phyloP scores from a whole-genome alignment of 2,113 vertebrate species.

The Gobio gobio region DNA sequence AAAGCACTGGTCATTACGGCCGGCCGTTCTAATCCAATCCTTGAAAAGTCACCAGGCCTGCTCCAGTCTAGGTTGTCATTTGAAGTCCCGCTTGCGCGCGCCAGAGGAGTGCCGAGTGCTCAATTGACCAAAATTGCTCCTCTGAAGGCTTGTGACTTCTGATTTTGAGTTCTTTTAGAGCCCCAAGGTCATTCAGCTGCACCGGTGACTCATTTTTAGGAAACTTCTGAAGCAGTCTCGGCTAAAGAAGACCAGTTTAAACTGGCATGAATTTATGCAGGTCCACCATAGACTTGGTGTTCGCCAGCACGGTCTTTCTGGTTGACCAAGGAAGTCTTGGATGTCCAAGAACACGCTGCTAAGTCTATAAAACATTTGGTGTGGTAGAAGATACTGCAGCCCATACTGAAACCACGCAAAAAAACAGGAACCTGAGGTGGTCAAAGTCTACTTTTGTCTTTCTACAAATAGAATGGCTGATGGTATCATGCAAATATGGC shows the following conservation, averaged over 20 bases:
- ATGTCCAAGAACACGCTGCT: not conserved
- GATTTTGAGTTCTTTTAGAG: slow-evolving; percentile 26
- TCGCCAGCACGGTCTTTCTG: not conserved
- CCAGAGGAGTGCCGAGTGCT: slow-evolving; percentile 47
- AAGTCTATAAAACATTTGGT: not conserved
- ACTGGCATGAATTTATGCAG: not conserved
- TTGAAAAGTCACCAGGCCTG: slow-evolving; percentile 20
- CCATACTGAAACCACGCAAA: not conserved
- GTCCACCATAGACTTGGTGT: not conserved
- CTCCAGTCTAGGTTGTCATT: slow-evolving; percentile 39
- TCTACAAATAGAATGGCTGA: slow-evolving; percentile 65
- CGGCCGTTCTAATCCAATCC: slow-evolving; percentile 49
- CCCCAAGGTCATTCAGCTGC: slow-evolving; percentile 15
- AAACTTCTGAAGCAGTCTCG: not conserved
- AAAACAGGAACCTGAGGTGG: slow-evolving; percentile 60
- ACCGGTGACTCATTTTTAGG: not conserved
- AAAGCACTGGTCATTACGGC: slow-evolving; percentile 58
- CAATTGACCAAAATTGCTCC: slow-evolving; percentile 40
- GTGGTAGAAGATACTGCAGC: not conserved
- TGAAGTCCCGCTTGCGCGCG: not conserved
- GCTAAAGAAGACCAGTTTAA: not conserved
- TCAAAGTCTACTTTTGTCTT: slow-evolving; percentile 73
- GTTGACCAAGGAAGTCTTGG: not conserved
- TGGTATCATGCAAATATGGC: slow-evolving; percentile 58
- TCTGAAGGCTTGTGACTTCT: slow-evolving; percentile 23